These are phyloP conservation scores for Ptilorrhoa leucosticta DNA, from an alignment of 2,113 vertebrate genomes.

Conservation along the genomic window DNA sequence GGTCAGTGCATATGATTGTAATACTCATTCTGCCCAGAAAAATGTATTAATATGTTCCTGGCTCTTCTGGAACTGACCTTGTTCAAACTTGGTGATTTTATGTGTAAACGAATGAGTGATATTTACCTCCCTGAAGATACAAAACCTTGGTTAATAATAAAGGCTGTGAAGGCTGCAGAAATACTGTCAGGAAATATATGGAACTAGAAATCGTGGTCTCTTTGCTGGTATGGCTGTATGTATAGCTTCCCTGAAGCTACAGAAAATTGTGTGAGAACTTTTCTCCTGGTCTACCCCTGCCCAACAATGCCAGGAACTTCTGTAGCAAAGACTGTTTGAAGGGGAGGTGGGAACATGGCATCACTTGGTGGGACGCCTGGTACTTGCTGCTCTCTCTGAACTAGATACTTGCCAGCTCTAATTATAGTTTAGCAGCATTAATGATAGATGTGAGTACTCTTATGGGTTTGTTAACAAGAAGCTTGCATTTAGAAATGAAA, in stretches of 20 bases:
- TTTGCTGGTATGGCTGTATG: not conserved
- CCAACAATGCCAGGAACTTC: not conserved
- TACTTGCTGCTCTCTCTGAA: not conserved
- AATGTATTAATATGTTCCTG: not conserved
- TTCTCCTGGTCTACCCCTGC: not conserved
- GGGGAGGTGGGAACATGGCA: not conserved
- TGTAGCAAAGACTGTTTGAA: not conserved
- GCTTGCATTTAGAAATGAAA: not conserved
- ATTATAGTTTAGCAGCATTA: not conserved
- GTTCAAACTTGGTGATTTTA: not conserved
- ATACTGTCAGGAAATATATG: not conserved
- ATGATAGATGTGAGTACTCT: not conserved
- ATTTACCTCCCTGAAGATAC: not conserved
- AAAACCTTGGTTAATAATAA: not conserved
- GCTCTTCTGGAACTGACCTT: not conserved
- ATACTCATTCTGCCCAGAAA: not conserved
- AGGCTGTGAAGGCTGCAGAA: not conserved
- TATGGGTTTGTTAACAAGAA: not conserved
- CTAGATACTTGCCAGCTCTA: not conserved
- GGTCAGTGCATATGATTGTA: not conserved
- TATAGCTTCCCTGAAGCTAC: not conserved
- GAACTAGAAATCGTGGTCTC: not conserved
- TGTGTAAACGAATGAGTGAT: not conserved
- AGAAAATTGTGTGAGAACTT: not conserved
- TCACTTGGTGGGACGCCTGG: not conserved